Base-by-base conservation (phyloP, 2,888 invertebrate species). In the Caradrina kadenii region DNA sequence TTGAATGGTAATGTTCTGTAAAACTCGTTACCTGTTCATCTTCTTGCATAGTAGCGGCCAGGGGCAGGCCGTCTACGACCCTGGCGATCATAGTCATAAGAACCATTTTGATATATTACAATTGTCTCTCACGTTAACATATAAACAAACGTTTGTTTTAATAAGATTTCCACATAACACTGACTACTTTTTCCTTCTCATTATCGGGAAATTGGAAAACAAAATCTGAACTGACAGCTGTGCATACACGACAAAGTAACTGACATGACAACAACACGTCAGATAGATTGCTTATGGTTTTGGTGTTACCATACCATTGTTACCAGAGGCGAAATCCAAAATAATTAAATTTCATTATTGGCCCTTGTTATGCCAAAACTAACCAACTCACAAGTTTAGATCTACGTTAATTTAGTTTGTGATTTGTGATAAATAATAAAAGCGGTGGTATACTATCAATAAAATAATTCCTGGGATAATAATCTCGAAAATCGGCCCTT, bases 41-140 rank as follows among this genome's bases (percentile, higher is more conserved):
- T 93, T 99, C 99, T 95, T 99, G 99, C 97, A 99, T 98, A 65
- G 99, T 99, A 68, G 99, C 99, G 73, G 99, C 99, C 86, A 99
- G 95, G 66, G 99, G 99, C 82, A 99, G 96, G 45, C 99, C 99
- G 95, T 99, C 99, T 85, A 98, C 97, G 86, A 99, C 97, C 87
- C 99, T 97, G 35, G 99, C 99, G 89, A 99, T 99, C 98, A 99
- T 99, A 78, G 99, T 99, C 97, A 99, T 97, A 90, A 99, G 94
- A 92, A 99, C 99, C 99, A 99, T 99, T 91, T 96, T 97, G 83
- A 73, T 77, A 77, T 60, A 72, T 70, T 87, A 73, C 76, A 81
- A 84, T 50, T 78, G 86, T 91, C 83, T 85, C 72, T 88, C 79
- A 84, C 86, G 80, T 81, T 77, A 86, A 81, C 82, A 88, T 79